Conservation (phyloP, 1,140 invertebrate species). For the Elysia chlorotica region DNA sequence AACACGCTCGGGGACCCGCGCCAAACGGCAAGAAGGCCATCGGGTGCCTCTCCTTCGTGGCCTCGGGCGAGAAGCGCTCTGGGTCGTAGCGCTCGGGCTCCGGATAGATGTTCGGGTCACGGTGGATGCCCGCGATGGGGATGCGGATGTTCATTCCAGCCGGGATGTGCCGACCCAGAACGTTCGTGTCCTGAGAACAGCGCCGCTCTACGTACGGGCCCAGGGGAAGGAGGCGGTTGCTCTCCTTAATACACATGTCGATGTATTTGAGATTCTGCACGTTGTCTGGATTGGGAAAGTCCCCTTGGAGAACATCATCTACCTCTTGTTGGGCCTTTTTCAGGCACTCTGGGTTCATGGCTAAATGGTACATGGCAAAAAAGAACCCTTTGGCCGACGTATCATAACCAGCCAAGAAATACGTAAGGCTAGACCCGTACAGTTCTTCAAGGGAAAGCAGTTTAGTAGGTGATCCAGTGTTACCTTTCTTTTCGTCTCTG, state of each 20-base stretch:
- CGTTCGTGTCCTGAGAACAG: not conserved
- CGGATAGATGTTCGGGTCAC: not conserved
- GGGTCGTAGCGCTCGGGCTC: not conserved
- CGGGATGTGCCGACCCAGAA: not conserved
- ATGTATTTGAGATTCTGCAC: not conserved
- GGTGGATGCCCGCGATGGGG: not conserved
- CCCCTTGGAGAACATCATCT: slow-evolving; percentile 6
- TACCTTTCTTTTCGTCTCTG: no score
- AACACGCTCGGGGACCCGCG: slow-evolving; percentile 58
- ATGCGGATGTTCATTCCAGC: not conserved
- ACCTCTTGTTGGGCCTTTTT: not conserved
- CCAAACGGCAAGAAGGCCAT: slow-evolving; percentile 37
- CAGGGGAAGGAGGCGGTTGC: not conserved
- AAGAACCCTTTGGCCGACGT: no score
- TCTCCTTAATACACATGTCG: slow-evolving; percentile 1
- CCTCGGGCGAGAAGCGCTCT: not conserved
- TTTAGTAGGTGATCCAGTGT: no score
- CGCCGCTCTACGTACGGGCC: not conserved
- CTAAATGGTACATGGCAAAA: no score
- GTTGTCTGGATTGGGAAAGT: not conserved
- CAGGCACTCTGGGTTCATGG: no score
- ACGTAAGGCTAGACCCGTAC: no score
- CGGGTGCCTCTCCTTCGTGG: slow-evolving; percentile 8
- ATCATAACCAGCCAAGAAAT: no score
- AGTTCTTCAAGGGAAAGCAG: no score